phyloP scores from a whole-genome alignment of 2,113 vertebrate species.

The Felis catus region F.catus_Fca126_mat1.0 CM031417.1:130851001-130851500 shows the following conservation, averaged over 20 bases:
- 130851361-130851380: not conserved
- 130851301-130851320: not conserved
- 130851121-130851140: not conserved
- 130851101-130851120: not conserved
- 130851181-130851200: not conserved
- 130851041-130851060: not conserved
- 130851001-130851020: not conserved
- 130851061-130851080: not conserved
- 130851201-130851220: not conserved
- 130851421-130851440: not conserved
- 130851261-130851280: not conserved
- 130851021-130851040: not conserved
- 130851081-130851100: not conserved
- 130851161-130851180: not conserved
- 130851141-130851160: not conserved
- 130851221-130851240: not conserved
- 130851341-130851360: not conserved
- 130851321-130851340: not conserved
- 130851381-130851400: not conserved
- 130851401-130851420: not conserved
- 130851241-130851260: not conserved
- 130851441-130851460: not conserved
- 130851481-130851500: not conserved
- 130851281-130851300: not conserved
- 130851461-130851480: not conserved